phyloP scores from a whole-genome alignment of 2,888 invertebrate genomes.

The Rhagophthalmus giganteus region DNA sequence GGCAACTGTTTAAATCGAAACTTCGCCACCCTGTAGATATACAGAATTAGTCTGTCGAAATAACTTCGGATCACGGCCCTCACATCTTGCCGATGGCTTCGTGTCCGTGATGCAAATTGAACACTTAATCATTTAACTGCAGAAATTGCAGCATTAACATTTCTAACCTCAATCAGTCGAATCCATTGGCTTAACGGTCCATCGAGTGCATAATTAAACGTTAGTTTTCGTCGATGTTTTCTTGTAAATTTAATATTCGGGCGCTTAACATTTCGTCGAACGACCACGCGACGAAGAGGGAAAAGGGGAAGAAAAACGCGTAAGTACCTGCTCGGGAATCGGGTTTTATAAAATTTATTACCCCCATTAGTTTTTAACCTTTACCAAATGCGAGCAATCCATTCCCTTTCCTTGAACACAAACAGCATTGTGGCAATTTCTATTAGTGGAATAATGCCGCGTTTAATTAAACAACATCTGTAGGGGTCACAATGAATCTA shows the following conservation, averaged over 20 bases:
- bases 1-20: too few relatives aligned
- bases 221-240: too few relatives aligned
- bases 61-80: too few relatives aligned
- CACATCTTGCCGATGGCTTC: too few relatives aligned
- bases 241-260: too few relatives aligned
- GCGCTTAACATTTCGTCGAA: too few relatives aligned
- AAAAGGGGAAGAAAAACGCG: not conserved
- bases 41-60: too few relatives aligned
- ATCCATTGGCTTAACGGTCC: too few relatives aligned
- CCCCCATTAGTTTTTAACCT: slow-evolving; percentile 24
- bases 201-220: too few relatives aligned
- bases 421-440: slow-evolving; percentile 25
- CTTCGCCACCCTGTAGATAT: too few relatives aligned
- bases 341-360: slow-evolving; percentile 18
- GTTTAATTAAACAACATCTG: slow-evolving; percentile 29
- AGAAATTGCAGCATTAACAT: slow-evolving; percentile 14
- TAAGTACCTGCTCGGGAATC: too few relatives aligned
- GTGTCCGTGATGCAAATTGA: too few relatives aligned
- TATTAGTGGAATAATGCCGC: slow-evolving; percentile 24
- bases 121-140: slow-evolving; percentile 14
- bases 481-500: slow-evolving; percentile 24
- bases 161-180: slow-evolving; percentile 11
- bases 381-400: slow-evolving; percentile 20
- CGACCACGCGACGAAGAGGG: not conserved
- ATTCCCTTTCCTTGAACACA: slow-evolving; percentile 19